These are phyloP conservation scores for Cheilosia impressa DNA, from an alignment of 2,888 invertebrate genomes.

Conservation along the genomic window DNA sequence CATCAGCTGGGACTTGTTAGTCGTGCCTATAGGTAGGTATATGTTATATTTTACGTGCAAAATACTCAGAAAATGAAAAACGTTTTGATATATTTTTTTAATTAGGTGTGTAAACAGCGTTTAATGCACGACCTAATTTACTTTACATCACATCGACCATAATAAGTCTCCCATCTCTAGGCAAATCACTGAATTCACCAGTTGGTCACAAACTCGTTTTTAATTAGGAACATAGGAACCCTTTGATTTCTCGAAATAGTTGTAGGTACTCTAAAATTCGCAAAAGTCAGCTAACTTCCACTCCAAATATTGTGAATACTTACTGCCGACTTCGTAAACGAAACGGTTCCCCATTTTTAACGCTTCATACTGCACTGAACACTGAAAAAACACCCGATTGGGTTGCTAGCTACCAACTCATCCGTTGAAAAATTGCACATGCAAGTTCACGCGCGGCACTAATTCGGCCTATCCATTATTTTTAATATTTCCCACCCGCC, in stretches of 20 bases:
- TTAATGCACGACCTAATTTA: too few relatives aligned
- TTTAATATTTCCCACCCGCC: constrained; percentile 38
- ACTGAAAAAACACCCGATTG: constrained; percentile 24
- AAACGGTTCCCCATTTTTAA: constrained; percentile 16
- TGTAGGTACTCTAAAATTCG: too few relatives aligned
- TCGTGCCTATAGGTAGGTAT: too few relatives aligned
- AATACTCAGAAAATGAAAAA: too few relatives aligned
- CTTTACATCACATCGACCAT: too few relatives aligned
- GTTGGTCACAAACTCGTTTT: too few relatives aligned
- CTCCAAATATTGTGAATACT: constrained; percentile 47
- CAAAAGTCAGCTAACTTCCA: constrained; percentile 21
- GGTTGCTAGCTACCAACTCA: constrained; percentile 63
- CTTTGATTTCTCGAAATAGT: not conserved
- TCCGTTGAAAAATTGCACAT: constrained; percentile 44
- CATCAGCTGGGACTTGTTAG: too few relatives aligned
- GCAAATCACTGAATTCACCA: too few relatives aligned
- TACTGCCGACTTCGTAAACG: not conserved
- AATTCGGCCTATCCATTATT: constrained; percentile 28
- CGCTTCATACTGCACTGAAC: constrained; percentile 55
- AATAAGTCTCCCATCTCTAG: too few relatives aligned
- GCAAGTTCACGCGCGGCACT: constrained; percentile 30
- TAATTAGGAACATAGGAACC: not conserved
- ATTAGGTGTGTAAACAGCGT: too few relatives aligned
- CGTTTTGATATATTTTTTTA: too few relatives aligned
- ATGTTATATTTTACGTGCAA: too few relatives aligned